These are phyloP conservation scores for Mastacembelus armatus DNA, from an alignment of 2,797 vertebrate species.

Conservation along the genomic window DNA sequence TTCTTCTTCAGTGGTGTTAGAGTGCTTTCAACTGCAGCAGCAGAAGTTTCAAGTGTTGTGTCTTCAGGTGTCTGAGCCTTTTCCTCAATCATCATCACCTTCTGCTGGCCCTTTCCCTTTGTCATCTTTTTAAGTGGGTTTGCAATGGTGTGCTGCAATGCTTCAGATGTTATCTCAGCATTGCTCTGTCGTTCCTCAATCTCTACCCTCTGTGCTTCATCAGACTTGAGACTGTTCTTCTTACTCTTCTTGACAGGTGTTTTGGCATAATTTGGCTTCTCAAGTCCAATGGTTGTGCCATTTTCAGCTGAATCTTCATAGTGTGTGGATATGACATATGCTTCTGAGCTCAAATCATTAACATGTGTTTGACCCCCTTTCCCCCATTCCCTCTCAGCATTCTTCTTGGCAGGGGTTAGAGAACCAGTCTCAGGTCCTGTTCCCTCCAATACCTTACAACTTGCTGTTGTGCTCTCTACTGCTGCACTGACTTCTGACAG, in stretches of 20 bases:
- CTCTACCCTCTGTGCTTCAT: neutral
- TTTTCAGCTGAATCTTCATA: neutral
- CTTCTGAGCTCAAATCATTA: neutral
- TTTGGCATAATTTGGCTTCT: neutral
- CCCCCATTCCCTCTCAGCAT: neutral
- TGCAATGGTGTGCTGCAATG: neutral
- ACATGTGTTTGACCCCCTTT: neutral
- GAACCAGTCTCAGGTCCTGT: neutral
- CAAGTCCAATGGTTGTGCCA: too few species aligned
- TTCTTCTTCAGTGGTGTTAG: conserved; percentile 32
- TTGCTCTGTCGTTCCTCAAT: neutral
- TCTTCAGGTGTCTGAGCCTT: neutral
- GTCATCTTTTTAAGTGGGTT: conserved; percentile 15
- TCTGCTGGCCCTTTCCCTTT: conserved; percentile 35
- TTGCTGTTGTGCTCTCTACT: neutral
- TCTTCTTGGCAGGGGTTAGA: conserved; percentile 17
- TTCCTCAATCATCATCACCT: neutral
- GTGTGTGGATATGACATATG: neutral
- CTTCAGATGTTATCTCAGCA: neutral
- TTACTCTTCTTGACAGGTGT: conserved; percentile 11
- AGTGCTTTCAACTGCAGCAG: neutral
- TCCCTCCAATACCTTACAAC: neutral
- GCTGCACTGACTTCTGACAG: neutral
- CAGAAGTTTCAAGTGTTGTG: neutral
- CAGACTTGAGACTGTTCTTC: neutral